Evolutionary conservation across 2,888 invertebrate genomes (phyloP).

Genomic region (Brachylomia viminalis): DNA sequence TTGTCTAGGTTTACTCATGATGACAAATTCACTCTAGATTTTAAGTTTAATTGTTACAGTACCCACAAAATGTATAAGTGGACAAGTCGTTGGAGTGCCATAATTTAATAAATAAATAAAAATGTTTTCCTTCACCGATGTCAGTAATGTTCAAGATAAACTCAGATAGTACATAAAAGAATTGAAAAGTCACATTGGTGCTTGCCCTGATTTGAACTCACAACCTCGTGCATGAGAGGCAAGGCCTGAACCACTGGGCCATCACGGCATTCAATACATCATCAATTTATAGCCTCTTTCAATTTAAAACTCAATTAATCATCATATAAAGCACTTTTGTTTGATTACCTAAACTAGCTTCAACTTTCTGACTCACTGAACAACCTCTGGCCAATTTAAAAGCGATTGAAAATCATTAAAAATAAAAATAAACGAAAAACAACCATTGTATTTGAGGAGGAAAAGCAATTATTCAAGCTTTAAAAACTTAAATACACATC

Average conservation of each 20-base stretch:
- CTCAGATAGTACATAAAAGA: neutral
- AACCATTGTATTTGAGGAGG: neutral
- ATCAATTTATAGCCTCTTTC: too few species aligned
- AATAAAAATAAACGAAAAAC: neutral
- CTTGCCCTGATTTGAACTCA: neutral
- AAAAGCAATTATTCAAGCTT: conserved; percentile 7
- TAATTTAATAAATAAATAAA: too few species aligned
- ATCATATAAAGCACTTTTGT: neutral
- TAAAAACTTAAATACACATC: conserved; percentile 27
- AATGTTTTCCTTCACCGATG: neutral
- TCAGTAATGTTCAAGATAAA: neutral
- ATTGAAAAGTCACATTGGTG: neutral
- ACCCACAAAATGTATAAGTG: too few species aligned
- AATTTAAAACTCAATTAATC: too few species aligned
- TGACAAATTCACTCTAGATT: too few species aligned
- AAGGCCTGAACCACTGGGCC: neutral
- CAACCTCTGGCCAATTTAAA: neutral
- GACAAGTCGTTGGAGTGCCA: too few species aligned
- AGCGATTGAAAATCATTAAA: neutral
- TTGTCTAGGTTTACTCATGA: neutral
- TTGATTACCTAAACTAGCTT: neutral
- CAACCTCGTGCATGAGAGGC: neutral
- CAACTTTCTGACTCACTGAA: neutral
- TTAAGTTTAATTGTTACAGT: too few species aligned
- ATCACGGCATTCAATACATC: neutral